These are phyloP conservation scores for Burhinus oedicnemus DNA, from an alignment of 2,113 vertebrate species.

Conservation along the genomic window DNA sequence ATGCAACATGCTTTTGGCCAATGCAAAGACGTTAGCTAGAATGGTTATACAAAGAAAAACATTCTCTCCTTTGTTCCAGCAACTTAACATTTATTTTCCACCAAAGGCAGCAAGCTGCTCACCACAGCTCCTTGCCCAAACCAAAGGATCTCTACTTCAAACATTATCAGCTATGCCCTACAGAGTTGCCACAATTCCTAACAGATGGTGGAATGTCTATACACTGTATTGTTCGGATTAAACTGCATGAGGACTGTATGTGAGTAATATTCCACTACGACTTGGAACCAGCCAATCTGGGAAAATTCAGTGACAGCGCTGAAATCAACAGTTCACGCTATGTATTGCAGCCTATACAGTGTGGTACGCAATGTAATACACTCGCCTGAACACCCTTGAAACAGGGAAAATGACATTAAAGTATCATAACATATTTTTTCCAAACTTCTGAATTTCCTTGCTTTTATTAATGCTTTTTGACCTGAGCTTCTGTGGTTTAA, in stretches of 20 bases:
- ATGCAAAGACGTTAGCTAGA: background rate
- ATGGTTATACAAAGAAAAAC: background rate
- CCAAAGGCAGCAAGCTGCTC: background rate
- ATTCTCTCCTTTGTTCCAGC: constrained; percentile 4
- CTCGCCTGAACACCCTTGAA: background rate
- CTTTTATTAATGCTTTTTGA: constrained; percentile 66
- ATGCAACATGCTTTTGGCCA: background rate
- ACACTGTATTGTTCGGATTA: background rate
- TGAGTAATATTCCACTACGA: background rate
- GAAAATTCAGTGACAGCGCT: background rate
- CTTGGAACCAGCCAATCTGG: background rate
- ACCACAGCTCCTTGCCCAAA: constrained; percentile 13
- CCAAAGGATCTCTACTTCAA: constrained; percentile 29
- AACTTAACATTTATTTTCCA: background rate
- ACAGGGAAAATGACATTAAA: background rate
- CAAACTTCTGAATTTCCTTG: constrained; percentile 37
- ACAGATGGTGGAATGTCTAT: constrained; percentile 45
- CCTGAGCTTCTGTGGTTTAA: constrained; percentile 66
- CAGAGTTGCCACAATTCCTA: constrained; percentile 38
- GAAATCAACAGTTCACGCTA: background rate
- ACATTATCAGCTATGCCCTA: constrained; percentile 34
- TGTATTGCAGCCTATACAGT: background rate
- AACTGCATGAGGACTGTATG: background rate
- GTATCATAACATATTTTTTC: background rate
- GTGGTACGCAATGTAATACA: background rate